These are phyloP conservation scores for Theristicus caerulescens DNA, from an alignment of 2,113 vertebrate genomes.

Conservation along the genomic window DNA sequence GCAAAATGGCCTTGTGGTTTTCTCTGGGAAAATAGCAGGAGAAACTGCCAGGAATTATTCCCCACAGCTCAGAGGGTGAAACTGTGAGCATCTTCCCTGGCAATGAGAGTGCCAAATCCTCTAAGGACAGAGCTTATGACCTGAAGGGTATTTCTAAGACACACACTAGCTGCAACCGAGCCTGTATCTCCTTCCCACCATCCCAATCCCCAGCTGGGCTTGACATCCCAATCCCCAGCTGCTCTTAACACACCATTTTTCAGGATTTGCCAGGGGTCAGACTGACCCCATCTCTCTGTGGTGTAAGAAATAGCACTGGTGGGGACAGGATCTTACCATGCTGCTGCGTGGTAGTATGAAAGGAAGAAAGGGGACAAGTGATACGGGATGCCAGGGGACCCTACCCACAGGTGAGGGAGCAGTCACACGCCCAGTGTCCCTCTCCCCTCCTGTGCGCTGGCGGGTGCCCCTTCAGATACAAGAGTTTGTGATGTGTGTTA, in stretches of 20 bases:
- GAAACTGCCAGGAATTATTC: not conserved
- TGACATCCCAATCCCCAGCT: not conserved
- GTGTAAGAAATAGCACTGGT: not conserved
- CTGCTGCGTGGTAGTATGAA: not conserved
- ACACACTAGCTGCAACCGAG: not conserved
- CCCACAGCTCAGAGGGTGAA: not conserved
- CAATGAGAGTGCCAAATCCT: not conserved
- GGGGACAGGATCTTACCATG: not conserved
- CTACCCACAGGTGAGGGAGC: not conserved
- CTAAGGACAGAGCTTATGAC: not conserved
- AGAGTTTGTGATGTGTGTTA: not conserved
- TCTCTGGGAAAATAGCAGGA: not conserved
- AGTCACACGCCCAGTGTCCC: no score
- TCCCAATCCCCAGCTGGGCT: not conserved
- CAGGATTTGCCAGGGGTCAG: not conserved
- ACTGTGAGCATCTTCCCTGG: not conserved
- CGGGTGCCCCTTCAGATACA: rapidly evolving
- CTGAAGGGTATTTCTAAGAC: not conserved
- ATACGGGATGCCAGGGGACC: not conserved
- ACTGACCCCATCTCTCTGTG: not conserved
- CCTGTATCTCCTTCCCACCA: not conserved
- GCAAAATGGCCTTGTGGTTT: not conserved
- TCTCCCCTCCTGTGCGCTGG: not conserved
- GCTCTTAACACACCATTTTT: not conserved
- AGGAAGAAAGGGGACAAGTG: not conserved